phyloP scores from a whole-genome alignment of 2,113 vertebrate species.

The Nycticryphes semicollaris region DNA sequence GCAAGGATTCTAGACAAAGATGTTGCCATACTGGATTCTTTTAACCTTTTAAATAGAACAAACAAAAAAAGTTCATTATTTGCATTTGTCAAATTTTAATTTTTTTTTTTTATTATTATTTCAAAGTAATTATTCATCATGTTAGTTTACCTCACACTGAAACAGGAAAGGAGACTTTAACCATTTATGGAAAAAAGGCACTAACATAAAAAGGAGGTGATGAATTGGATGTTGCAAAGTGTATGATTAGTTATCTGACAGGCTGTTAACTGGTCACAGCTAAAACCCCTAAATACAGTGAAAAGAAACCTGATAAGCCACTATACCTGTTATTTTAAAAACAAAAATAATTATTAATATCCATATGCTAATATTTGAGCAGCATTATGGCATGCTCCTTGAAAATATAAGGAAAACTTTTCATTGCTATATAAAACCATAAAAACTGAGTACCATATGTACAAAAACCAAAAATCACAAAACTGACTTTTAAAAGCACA shows the following conservation, averaged over 20 bases:
- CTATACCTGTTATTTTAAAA: not conserved
- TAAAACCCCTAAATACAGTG: not conserved
- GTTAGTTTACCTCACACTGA: not conserved
- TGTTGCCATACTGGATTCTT: conserved; percentile 87
- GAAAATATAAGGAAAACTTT: not conserved
- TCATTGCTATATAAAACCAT: not conserved
- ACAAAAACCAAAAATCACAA: not conserved
- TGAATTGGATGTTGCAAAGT: not conserved
- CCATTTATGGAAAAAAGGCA: not conserved
- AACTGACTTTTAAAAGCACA: not conserved
- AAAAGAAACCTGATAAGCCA: not conserved
- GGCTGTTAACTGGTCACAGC: not conserved
- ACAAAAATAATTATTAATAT: not conserved
- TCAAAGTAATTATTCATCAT: not conserved
- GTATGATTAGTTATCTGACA: not conserved
- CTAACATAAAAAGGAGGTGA: not conserved
- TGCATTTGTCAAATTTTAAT: not conserved
- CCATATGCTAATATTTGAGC: not conserved
- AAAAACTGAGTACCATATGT: not conserved
- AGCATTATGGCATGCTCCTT: not conserved
- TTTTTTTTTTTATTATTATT: not conserved
- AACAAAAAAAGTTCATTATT: not conserved
- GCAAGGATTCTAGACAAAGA: conserved; percentile 86
- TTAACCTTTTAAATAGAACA: conserved; percentile 77
- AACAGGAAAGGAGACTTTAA: not conserved